phyloP scores from a whole-genome alignment of 2,113 vertebrate species.

The Hippocampus comes region DNA sequence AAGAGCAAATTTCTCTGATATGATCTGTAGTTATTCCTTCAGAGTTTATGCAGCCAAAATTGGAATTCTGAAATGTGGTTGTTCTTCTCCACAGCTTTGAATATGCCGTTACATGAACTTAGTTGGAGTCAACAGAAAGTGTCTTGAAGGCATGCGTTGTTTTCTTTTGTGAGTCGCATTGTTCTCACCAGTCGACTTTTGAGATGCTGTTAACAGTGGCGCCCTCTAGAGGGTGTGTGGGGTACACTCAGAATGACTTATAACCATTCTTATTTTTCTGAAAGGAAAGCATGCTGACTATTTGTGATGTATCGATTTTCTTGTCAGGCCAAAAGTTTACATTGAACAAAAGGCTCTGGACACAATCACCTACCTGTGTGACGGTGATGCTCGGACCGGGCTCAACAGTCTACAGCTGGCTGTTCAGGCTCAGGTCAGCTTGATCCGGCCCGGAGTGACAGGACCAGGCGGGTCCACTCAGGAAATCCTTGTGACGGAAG shows the following conservation, averaged over 20 bases:
- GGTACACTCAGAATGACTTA: too few relatives aligned
- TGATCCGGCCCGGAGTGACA: conserved; percentile 27
- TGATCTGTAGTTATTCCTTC: too few relatives aligned
- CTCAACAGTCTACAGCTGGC: conserved; percentile 91
- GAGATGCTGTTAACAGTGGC: neutral
- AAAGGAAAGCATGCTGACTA: neutral
- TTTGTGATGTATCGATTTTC: conserved; percentile 4
- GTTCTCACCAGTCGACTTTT: neutral
- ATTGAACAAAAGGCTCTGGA: conserved; percentile 88
- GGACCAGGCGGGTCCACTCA: conserved; percentile 25
- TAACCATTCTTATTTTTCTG: neutral
- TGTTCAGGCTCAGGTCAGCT: conserved; percentile 80
- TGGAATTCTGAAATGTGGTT: too few relatives aligned
- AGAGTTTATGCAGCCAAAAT: too few relatives aligned
- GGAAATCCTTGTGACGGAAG: conserved; percentile 80
- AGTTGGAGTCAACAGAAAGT: too few relatives aligned
- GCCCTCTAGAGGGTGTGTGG: neutral
- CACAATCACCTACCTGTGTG: conserved; percentile 87
- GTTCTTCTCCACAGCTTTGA: too few relatives aligned
- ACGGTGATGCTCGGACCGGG: conserved; percentile 87
- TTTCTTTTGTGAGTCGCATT: neutral
- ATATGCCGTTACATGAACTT: too few relatives aligned
- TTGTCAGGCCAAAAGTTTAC: conserved; percentile 74
- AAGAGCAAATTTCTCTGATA: too few relatives aligned
- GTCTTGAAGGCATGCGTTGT: neutral